A percentile compares a stretch with the other conserved stretches of the same genome.
Conservation (phyloP, 2,888 invertebrate genomes). For the Papilio elwesi region DNA sequence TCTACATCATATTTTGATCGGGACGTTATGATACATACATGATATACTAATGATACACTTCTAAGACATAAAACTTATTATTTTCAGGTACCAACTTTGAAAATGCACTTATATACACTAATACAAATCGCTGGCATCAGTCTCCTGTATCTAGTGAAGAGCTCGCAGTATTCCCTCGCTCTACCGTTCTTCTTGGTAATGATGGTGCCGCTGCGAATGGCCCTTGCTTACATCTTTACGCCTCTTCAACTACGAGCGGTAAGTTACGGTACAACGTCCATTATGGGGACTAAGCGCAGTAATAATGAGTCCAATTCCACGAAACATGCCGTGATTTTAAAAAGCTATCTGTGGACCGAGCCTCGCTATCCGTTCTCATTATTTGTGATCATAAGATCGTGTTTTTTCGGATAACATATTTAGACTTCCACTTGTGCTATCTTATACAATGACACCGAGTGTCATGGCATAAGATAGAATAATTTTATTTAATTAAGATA, state of each 20-base stretch:
- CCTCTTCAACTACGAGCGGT: slow-evolving; percentile 93
- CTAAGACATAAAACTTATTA: background rate
- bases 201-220: slow-evolving; percentile 94
- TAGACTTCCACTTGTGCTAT: too few species aligned
- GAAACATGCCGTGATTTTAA: too few species aligned
- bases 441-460: too few species aligned
- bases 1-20: too few species aligned
- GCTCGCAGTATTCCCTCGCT: slow-evolving; percentile 93
- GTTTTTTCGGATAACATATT: too few species aligned
- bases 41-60: too few species aligned
- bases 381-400: too few species aligned
- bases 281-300: background rate
- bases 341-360: too few species aligned
- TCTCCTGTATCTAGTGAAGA: slow-evolving; percentile 94
- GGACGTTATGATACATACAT: too few species aligned
- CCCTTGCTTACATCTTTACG: slow-evolving; percentile 89
- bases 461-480: too few species aligned
- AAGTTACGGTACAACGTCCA: slow-evolving; percentile 53
- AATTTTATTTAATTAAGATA: too few species aligned
- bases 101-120: slow-evolving; percentile 96
- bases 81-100: slow-evolving; percentile 91
- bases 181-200: slow-evolving; percentile 97
- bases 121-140: slow-evolving; percentile 92
- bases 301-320: background rate
- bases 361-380: too few species aligned